Base-by-base conservation (phyloP, 2,113 vertebrate species). In the Mirza zaza region DNA sequence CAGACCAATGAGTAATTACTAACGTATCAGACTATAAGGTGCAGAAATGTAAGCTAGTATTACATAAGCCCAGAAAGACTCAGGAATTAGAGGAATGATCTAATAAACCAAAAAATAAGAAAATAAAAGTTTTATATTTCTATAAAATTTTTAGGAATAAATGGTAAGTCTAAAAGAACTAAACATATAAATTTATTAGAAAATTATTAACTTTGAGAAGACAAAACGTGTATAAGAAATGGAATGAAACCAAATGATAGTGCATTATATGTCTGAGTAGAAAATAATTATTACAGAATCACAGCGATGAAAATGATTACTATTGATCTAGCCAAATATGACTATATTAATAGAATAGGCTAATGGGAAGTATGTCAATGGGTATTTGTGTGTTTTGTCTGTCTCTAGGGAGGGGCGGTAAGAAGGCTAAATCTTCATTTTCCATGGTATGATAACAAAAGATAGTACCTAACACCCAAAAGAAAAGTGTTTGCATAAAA, bases 221-320 rank as follows among this genome's bases (percentile, higher is more conserved):
- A 42, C 10, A 79, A 88, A 79, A 50, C 65, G 7, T 65, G 42
- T 39, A 34, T 11, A 83, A 70, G 50, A 70, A 81, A 81, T 57
- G 9, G 63, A 59, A 68, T 25, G 1, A 75, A 80, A 79, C 34
- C 6, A 20, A 88, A 32, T 65, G 3, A 36, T 39, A 25, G 9
- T 61, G 20, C 3, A 75, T 93, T 39, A 25, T 7, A 50, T 91
- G 34, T 11, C 21, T 89, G 17, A 65, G 15, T 8, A 45, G 13
- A 94, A 88, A 84, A 61, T 55, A 81, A 87, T 67, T 70, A 48
- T 50, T 86, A 89, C 2, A 76, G 65, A 85, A 68, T 57, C 21
- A 70, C 2, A 73, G 57, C 42, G 84, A 36, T 36, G 23, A 36
- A 76, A 85, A 91, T 93, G 6, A 3, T 77, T 23, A 71, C 29